A percentile compares a stretch with the other conserved stretches of the same genome.
Conservation (phyloP, 2,888 invertebrate genomes). For the Ormyrus thymus region DNA sequence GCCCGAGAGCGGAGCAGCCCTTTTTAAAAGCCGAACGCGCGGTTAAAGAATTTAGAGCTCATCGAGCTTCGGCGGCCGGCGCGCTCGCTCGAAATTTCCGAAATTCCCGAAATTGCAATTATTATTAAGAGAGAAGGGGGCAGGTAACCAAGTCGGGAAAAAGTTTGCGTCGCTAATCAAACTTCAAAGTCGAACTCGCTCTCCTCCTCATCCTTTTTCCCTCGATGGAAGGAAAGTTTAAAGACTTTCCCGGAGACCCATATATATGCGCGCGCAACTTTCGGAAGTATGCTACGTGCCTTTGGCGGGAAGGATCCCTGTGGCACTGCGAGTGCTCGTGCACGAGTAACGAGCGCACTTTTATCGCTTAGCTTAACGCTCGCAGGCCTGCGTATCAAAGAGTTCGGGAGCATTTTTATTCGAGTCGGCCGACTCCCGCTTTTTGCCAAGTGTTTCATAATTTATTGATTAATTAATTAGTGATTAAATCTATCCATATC, state of each 20-base stretch:
- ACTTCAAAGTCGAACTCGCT: slow-evolving; percentile 40
- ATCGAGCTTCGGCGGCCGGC: slow-evolving; percentile 6
- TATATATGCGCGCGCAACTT: background rate
- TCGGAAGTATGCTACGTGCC: background rate
- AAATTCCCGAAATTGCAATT: slow-evolving; percentile 42
- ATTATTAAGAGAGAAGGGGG: slow-evolving; percentile 21
- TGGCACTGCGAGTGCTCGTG: background rate
- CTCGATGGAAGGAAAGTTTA: slow-evolving; percentile 17
- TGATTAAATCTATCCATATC: too few species aligned
- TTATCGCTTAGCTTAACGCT: background rate
- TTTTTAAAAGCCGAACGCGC: too few species aligned
- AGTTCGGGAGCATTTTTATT: too few species aligned
- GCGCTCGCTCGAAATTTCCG: background rate
- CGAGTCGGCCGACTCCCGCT: too few species aligned
- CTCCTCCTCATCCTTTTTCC: background rate
- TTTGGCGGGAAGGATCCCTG: background rate
- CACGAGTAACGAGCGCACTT: slow-evolving; percentile 29
- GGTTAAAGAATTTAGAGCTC: background rate
- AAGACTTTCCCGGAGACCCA: slow-evolving; percentile 13
- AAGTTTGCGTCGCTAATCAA: slow-evolving; percentile 48
- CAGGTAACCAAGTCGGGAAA: background rate
- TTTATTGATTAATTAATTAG: too few species aligned
- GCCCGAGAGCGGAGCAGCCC: too few species aligned
- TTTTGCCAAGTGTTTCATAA: too few species aligned
- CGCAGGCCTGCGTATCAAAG: too few species aligned